These are phyloP conservation scores for Crocidura indochinensis DNA, from an alignment of 2,797 vertebrate genomes.

Conservation along the genomic window DNA sequence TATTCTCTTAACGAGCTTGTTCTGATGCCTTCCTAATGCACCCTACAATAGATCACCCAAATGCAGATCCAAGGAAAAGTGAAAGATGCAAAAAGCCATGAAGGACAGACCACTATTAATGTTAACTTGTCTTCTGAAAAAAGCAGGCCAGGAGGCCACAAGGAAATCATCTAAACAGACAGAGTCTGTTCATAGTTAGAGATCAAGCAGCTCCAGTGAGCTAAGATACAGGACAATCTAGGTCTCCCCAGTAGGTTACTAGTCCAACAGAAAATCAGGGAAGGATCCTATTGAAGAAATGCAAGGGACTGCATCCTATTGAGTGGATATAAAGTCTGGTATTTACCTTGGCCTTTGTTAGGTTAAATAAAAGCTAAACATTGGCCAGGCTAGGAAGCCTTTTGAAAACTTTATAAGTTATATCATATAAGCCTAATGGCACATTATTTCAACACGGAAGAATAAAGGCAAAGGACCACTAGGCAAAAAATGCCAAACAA, in stretches of 20 bases:
- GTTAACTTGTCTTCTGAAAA: slow-evolving; percentile 37
- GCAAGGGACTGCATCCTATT: not conserved
- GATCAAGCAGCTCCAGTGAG: slow-evolving; percentile 4
- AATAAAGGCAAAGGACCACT: not conserved
- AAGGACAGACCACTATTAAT: slow-evolving; percentile 6
- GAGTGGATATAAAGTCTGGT: not conserved
- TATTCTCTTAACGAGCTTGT: slow-evolving; percentile 21
- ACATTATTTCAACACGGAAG: not conserved
- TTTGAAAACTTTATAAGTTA: slow-evolving; percentile 41
- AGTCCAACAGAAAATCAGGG: slow-evolving; percentile 6
- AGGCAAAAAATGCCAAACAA: not conserved
- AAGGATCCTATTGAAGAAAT: not conserved
- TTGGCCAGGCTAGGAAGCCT: not conserved
- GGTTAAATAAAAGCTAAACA: slow-evolving; percentile 53
- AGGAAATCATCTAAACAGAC: slow-evolving; percentile 57
- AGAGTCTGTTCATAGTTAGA: not conserved
- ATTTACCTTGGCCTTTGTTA: slow-evolving; percentile 38
- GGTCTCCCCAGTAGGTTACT: not conserved
- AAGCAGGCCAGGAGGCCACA: not conserved
- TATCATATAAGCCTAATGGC: not conserved
- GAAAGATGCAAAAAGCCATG: not conserved
- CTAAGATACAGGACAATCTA: slow-evolving; percentile 6
- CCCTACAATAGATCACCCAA: slow-evolving; percentile 26
- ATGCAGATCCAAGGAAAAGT: not conserved
- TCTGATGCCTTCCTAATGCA: slow-evolving; percentile 49